A percentile compares a stretch with the other conserved stretches of the same genome.
Conservation (phyloP, 2,888 invertebrate genomes). For the Troglohyphantes excavatus region DNA sequence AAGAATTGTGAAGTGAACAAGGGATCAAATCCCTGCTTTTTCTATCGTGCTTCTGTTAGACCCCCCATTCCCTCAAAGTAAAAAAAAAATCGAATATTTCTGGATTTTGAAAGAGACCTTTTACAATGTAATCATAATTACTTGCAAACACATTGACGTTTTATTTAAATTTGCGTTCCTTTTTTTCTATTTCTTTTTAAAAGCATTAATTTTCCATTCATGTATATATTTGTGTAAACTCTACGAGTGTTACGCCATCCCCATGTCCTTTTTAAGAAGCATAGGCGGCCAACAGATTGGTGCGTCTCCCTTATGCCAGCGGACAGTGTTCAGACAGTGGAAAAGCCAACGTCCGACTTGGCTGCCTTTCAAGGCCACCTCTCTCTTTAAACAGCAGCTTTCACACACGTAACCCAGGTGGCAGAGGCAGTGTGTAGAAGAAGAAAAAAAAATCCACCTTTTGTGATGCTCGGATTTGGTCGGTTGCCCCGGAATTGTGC, state of each 20-base stretch:
- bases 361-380: conserved; percentile 33
- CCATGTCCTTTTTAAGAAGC: not conserved
- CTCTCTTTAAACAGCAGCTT: not conserved
- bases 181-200: no score
- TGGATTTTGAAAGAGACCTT: no score
- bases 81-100: no score
- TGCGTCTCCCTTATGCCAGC: not conserved
- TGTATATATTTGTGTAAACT: not conserved
- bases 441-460: not conserved
- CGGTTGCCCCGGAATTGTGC: not conserved
- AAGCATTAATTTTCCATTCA: no score
- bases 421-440: not conserved
- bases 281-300: not conserved
- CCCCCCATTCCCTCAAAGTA: no score
- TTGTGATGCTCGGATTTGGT: not conserved
- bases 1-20: no score
- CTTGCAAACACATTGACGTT: no score
- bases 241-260: no score
- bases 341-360: conserved; percentile 32
- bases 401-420: conserved; percentile 4
- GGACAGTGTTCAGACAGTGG: conserved; percentile 11
- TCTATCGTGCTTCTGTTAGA: no score
- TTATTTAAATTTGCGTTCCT: no score
- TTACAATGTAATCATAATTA: no score
- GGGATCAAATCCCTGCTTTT: no score